Base-by-base conservation (phyloP, 1,140 invertebrate species). In the Saccostrea cuccullata region DNA sequence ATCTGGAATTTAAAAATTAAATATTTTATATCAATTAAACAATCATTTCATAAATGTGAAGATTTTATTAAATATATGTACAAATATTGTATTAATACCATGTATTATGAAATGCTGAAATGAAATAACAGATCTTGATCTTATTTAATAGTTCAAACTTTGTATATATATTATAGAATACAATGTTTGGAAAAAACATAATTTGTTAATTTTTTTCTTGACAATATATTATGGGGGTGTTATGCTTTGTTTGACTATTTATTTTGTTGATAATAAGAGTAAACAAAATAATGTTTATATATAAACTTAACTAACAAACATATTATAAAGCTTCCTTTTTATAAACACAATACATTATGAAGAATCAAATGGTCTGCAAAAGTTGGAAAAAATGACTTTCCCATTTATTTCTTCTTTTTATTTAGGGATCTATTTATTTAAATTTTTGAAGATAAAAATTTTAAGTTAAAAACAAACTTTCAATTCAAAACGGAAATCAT, bases 161-260 rank as follows among this genome's bases (percentile, higher is more conserved):
- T 77, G 70, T 77, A 77, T 77, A 26, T 30, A 12, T 30, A 77
- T 77, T 15, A 77, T 77, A 77, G 70, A 77, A 77, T 77, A 77
- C 70, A 77, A 30, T 77, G 70, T 77, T 77, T 77, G 70, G 30
- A 77, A 77, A 36, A 77, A 77, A 67, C 20, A 67, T 15, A 77
- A 77, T 77, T 11, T 77, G 70, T 77, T 30, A 15, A 12, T 30
- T 77, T 77, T 12, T 30, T 36, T 77, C 26, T 77, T 64, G 15
- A 20, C n/a, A n/a, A 20, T 20, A 17, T 20, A 2, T 64, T 64
- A 20, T 64, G 58, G 17, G 17, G 17, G n/a, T 64, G 13, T 0
- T 64, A 8, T 6, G 47, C 6, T 47, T 2, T 47, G 47, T 47
- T 47, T 47, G 47, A 47, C 9, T 8, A 9, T 47, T 47, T 47